phyloP scores from a whole-genome alignment of 2,797 vertebrate species.

The Enteromius argenteus region DNA sequence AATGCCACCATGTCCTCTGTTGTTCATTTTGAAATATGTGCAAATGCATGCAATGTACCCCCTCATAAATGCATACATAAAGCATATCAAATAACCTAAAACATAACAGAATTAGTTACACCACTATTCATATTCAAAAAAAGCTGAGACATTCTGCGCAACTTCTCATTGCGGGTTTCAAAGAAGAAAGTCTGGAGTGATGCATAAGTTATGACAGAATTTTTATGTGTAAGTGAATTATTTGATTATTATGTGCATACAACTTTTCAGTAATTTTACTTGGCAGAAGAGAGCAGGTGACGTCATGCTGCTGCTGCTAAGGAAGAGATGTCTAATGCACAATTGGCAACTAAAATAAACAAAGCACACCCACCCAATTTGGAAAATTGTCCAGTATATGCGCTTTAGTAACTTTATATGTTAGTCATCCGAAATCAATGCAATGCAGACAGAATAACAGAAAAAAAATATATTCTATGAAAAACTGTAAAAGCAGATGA shows the following conservation, averaged over 20 bases:
- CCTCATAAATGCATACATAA: no score
- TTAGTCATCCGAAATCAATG: not conserved
- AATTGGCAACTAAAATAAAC: constrained; percentile 7
- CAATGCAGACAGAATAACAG: not conserved
- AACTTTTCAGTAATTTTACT: not conserved
- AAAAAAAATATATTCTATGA: not conserved
- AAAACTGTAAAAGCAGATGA: not conserved
- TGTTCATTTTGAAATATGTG: not conserved
- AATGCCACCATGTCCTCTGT: not conserved
- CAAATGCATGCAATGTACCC: no score
- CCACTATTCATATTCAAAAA: not conserved
- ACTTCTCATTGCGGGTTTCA: not conserved
- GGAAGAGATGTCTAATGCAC: not conserved
- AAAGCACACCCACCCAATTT: not conserved
- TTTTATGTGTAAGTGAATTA: not conserved
- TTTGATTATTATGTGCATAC: not conserved
- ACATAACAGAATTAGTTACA: not conserved
- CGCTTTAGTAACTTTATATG: not conserved
- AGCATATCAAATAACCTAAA: not conserved
- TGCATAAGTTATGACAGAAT: not conserved
- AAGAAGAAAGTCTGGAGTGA: not conserved
- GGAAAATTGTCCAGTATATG: not conserved
- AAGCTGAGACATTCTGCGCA: not conserved
- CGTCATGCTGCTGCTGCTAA: constrained; percentile 3
- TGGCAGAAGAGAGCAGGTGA: not conserved